Base-by-base conservation (phyloP, 2,797 vertebrate genomes). In the Okamejei kenojei region DNA sequence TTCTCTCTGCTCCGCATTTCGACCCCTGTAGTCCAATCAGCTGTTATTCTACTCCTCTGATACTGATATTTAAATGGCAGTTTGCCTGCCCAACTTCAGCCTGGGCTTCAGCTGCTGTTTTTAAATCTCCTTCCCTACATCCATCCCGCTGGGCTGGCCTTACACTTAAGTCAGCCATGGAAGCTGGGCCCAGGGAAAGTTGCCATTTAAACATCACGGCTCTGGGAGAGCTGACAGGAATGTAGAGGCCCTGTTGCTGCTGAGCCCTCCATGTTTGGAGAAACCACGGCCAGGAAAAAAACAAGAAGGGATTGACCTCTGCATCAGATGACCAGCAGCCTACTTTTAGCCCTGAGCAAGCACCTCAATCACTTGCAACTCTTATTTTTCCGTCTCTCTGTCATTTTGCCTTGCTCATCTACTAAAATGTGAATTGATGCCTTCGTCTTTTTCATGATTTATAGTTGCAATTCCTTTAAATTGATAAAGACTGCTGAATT, bases 171-270 rank as follows among this genome's bases (percentile, higher is more conserved):
- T 88, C 63, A 88, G 61, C n/a, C 65, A 35, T 88, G n/a, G 63
- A 88, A 88, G 63, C 84, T 68, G 84, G 17, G n/a, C 29, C 35
- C n/a, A 88, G 84, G 84, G 63, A 88, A 88, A 88, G 84, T 13
- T 88, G n/a, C 84, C 84, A 88, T 68, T 88, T 68, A 68, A 88
- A 68, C 35, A 68, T 88, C n/a, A 35, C 61, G 68, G n/a, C 61
- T 21, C 84, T 88, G n/a, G 19, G 84, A 68, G 84, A 88, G 84
- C 63, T 35, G 84, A 68, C n/a, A 35, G 84, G 63, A 88, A 68
- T 88, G 63, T 35, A 68, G 13, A 21, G 10, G 84, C 84, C 45
- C 61, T 19, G 6, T 1, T 68, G 29, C n/a, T 88, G n/a, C 61
- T 68, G n/a, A 35, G 61, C 35, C 84, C 61, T 35, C 61, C 84